Evolutionary conservation across 2,888 invertebrate species (phyloP), one percentile per base, ranked within the genome.

Genomic region (Apodemia mormo): DNA sequence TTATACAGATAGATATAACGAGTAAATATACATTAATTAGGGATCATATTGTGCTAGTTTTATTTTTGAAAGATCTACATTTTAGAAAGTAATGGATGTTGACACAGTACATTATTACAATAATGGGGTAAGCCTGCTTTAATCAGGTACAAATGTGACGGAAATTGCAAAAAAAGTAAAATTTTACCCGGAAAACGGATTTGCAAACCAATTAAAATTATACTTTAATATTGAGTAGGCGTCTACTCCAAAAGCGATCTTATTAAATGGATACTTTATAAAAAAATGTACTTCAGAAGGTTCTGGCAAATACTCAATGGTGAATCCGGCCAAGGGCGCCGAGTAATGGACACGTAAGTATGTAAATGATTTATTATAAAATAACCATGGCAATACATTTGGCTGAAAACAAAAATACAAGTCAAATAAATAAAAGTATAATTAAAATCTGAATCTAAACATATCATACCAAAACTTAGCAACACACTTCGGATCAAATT

Each of bases 351-450:
- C 5, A 30, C 61, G 61, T 61, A 61, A 61, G 33, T 30, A 61
- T 61, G 61, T 61, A 14, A 61, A 30, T 33, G 61, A 61, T 61
- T 61, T 30, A 30, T 61, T 61, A 7, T 61, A 12, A 30, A 61
- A 61, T 12, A 61, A 33, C 33, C 30, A 30, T 10, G 61, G 61
- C 2, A 61, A 61, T 9, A 61, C 30, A 61, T 61, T 61, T 2
- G 61, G 30, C 61, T 61, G 33, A 12, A 58, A 61, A 61, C 6
- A 30, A 33, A 61, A 2, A 61, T 56, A 29, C 7, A 40, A 1
- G 1, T 40, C 8, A 1, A 40, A 40, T 8, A 40, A 7, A 40
- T 5, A 37, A 4, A 37, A 37, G 8, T 40, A 1, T 40, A 33
- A 33, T 33, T 33, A 33, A 33, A 33, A 2, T 33, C 33, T 2